phyloP scores from a whole-genome alignment of 2,888 invertebrate genomes.

The Abrostola tripartita region DNA sequence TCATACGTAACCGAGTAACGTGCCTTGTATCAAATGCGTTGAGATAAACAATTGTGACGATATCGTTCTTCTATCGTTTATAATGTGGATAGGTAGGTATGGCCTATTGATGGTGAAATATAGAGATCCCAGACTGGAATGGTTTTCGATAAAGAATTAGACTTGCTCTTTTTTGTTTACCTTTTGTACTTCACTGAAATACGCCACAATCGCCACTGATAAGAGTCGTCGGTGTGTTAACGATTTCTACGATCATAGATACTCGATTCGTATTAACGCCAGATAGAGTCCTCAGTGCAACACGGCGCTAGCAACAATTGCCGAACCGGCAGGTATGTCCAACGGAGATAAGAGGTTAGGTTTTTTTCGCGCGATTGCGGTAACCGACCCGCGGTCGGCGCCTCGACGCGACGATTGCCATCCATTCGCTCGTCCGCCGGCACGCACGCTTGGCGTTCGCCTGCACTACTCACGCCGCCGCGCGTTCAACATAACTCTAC shows the following conservation, averaged over 20 bases:
- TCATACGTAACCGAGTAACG: conserved; percentile 10
- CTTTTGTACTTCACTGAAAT: not conserved
- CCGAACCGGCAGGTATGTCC: conserved; percentile 64
- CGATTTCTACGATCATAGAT: not conserved
- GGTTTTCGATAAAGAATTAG: not conserved
- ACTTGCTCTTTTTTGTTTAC: not conserved
- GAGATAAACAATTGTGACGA: conserved; percentile 18
- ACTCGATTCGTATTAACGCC: conserved; percentile 5
- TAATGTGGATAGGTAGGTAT: too few species aligned
- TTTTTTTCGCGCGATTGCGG: conserved; percentile 81
- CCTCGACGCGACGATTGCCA: conserved; percentile 69
- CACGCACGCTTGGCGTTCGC: conserved; percentile 77
- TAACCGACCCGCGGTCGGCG: conserved; percentile 72
- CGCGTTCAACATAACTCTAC: conserved; percentile 56
- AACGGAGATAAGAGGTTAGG: conserved; percentile 79
- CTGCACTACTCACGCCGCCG: conserved; percentile 63
- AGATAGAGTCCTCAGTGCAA: conserved; percentile 13
- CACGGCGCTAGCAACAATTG: conserved; percentile 35
- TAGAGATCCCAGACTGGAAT: not conserved
- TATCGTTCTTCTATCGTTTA: conserved; percentile 4
- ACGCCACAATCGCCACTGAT: not conserved
- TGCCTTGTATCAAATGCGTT: conserved; percentile 28
- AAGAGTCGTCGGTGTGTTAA: not conserved
- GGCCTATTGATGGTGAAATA: not conserved
- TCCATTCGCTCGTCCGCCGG: conserved; percentile 84